phyloP scores from a whole-genome alignment of 2,888 invertebrate genomes.

The Apoda limacodes region DNA sequence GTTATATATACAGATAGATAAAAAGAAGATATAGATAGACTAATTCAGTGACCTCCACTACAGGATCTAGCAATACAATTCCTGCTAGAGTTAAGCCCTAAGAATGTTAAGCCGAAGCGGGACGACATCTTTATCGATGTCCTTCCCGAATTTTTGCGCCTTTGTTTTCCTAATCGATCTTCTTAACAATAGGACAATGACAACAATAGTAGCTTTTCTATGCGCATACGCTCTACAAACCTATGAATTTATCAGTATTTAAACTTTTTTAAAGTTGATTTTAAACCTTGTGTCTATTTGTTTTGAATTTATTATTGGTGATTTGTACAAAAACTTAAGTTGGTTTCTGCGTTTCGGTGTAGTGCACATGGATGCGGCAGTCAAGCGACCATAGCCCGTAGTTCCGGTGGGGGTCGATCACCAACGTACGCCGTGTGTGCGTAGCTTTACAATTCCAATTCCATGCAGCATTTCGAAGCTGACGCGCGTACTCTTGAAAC shows the following conservation, averaged over 20 bases:
- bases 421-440: slow-evolving; percentile 43
- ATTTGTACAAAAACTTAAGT: slow-evolving; percentile 28
- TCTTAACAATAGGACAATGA: slow-evolving; percentile 48
- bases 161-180: slow-evolving; percentile 45
- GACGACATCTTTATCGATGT: slow-evolving; percentile 36
- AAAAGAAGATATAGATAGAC: too few species aligned
- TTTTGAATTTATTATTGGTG: too few species aligned
- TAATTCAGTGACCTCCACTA: too few species aligned
- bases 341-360: slow-evolving; percentile 55
- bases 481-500: slow-evolving; percentile 33
- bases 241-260: slow-evolving; percentile 44
- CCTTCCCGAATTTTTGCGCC: slow-evolving; percentile 30
- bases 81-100: slow-evolving; percentile 9
- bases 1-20: too few species aligned
- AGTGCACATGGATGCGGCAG: slow-evolving; percentile 61
- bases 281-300: too few species aligned
- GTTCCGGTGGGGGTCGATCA: slow-evolving; percentile 71
- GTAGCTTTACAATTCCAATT: slow-evolving; percentile 49
- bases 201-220: slow-evolving; percentile 47
- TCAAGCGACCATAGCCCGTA: slow-evolving; percentile 64
- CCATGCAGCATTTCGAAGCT: slow-evolving; percentile 37
- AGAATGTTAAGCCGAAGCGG: slow-evolving; percentile 31
- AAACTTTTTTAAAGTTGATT: too few species aligned
- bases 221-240: slow-evolving; percentile 61
- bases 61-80: too few species aligned